Evolutionary conservation across 2,888 invertebrate genomes (phyloP), one percentile per base, ranked within the genome.

Genomic region (Paralinhomoeus sp.): DNA sequence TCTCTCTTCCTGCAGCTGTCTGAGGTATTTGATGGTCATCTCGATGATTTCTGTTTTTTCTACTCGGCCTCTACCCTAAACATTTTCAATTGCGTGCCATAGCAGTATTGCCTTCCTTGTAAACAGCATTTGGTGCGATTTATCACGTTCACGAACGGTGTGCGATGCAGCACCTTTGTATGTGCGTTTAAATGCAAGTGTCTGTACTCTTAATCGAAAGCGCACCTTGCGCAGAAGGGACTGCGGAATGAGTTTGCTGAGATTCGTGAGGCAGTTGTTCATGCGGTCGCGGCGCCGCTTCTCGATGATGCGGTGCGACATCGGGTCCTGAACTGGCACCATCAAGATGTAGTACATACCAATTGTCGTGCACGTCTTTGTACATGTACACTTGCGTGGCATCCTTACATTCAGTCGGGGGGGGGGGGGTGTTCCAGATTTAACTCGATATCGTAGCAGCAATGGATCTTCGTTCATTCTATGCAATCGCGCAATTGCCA

Each of bases 31-130:
- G 50, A 87, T 89, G 37, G 89, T 87, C 85, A 89, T 85, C 67
- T 91, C 89, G 47, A 91, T 87, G 48, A 91, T 89, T 69, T 91
- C 89, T 0, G 89, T 89, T 68, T 91, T 91, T 64, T 91, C 91
- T 41, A 91, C 82, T 37, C 91, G 72, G 18, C 89, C 89, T 44
- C 89, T 75, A 9, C 87, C 87, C 65, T 67, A 44, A 43, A 21
- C 34, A 44, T 21, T 39, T 22, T 33, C 23, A n/a, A n/a, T n/a
- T n/a, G n/a, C n/a, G n/a, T n/a, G n/a, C n/a, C n/a, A 41, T 18
- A 12, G 24, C 17, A 20, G 18, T 15, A 15, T 20, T n/a, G 22
- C 37, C 5, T 27, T 27, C n/a, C n/a, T n/a, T n/a, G n/a, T n/a
- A n/a, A n/a, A n/a, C n/a, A n/a, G n/a, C n/a, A n/a, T n/a, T n/a